Evolutionary conservation across 2,888 invertebrate genomes (phyloP).

Genomic region (Ochropacha duplaris): DNA sequence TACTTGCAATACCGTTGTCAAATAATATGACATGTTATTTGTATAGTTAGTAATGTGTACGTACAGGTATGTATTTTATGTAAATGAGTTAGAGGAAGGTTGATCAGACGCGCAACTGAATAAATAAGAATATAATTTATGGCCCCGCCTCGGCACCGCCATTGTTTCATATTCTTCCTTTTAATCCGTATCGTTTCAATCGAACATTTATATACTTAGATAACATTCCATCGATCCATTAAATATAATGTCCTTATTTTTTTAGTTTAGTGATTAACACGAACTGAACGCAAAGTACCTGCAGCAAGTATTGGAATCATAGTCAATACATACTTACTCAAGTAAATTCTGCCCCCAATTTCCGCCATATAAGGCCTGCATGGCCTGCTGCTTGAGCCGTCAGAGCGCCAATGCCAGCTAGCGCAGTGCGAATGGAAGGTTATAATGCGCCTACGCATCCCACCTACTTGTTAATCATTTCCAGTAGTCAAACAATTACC

Average conservation of each 20-base stretch:
- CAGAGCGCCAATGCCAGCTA: conserved; percentile 51
- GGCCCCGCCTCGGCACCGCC: conserved; percentile 33
- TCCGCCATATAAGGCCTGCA: conserved; percentile 52
- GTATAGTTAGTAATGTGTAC: conserved; percentile 17
- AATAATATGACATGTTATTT: conserved; percentile 28
- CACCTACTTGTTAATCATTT: conserved; percentile 20
- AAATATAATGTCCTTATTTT: neutral
- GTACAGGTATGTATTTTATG: conserved; percentile 42
- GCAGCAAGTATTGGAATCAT: too few relatives aligned
- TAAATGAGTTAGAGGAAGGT: conserved; percentile 52
- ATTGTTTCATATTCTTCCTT: conserved; percentile 32
- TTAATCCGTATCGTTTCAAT: conserved; percentile 6
- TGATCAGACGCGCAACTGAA: conserved; percentile 58
- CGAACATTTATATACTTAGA: neutral
- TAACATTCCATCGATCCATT: neutral
- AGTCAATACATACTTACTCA: conserved; percentile 13
- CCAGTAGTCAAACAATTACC: neutral
- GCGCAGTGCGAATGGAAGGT: conserved; percentile 58
- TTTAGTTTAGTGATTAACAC: too few relatives aligned
- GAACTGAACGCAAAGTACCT: too few relatives aligned
- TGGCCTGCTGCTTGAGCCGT: conserved; percentile 27
- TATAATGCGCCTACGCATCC: conserved; percentile 59
- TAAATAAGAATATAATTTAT: conserved; percentile 49
- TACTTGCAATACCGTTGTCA: conserved; percentile 28
- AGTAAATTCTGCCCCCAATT: conserved; percentile 35